Evolutionary conservation across 2,888 invertebrate genomes (phyloP), one percentile per base, ranked within the genome.

Genomic region (Acanthosepion pharaonis): DNA sequence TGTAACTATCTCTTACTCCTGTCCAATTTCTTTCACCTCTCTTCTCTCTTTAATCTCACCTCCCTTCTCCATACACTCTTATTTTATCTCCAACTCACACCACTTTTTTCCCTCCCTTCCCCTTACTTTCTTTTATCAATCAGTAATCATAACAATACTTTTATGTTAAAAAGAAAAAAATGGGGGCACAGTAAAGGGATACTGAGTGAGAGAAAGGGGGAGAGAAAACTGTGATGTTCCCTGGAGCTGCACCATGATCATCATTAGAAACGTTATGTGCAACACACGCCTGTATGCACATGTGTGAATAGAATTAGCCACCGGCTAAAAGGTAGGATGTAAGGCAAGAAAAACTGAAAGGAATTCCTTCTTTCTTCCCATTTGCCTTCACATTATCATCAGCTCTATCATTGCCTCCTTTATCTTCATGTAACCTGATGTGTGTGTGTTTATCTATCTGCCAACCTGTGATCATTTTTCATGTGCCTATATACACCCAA

Each of bases 171-270:
- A n/a, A 78, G 5, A 78, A 78, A 78, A 78, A 33, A 11, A 11
- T n/a, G 3, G 78, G 11, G 5, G n/a, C 55, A 55, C 18, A 55
- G 55, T 18, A 55, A 55, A 55, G 55, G 20, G 18, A 20, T 20
- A 20, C 59, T 20, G 20, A 59, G 5, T 20, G 20, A 55, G 20
- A 55, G 53, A 53, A 53, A 8, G 64, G 0, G 25, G 25, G 2
- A 64, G 8, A 64, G n/a, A 78, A 33, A n/a, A n/a, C 11, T 78
- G 78, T n/a, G 78, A 78, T 0, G 15, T 78, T 11, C 78, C 78
- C 78, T 78, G n/a, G n/a, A 78, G 78, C 78, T 78, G 33, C n/a
- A n/a, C n/a, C n/a, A 78, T 78, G n/a, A n/a, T 78, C 78, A n/a
- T 78, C 78, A 78, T 78, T 78, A 78, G 78, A n/a, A 78, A n/a